Evolutionary conservation across 2,797 vertebrate species (phyloP), one percentile per base, ranked within the genome.

Genomic region (Pteronotus mesoamericanus): DNA sequence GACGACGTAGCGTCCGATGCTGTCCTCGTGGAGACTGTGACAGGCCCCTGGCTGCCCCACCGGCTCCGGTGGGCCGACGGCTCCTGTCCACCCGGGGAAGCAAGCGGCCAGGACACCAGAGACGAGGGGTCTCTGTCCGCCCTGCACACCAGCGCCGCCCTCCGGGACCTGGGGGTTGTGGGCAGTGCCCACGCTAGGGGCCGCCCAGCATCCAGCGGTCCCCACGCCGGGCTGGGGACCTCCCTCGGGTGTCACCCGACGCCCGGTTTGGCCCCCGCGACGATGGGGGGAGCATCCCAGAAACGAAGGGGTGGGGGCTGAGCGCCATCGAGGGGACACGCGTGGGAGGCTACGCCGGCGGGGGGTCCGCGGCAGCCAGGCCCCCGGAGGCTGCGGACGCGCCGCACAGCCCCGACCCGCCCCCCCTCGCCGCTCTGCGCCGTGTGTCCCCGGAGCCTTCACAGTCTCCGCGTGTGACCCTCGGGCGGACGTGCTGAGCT

Each of bases 241-340:
- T 22, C 39, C 24, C 14, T 78, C 1, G 0, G 0, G 8, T 1
- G 29, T 24, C 32, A 1, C 2, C 0, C 22, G 15, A 3, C 6
- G 3, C 4, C 37, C 0, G 1, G 34, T 29, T 16, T 2, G 53
- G 6, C 24, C 26, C 42, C 32, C 2, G 85, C 0, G 0, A 6
- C 2, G 61, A 26, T 22, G 7, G 0, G 0, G 9, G 29, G 48
- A 0, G 0, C 55, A 39, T 61, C 64, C 5, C 8, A 29, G 37
- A 22, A 5, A 24, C 22, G 82, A 9, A 34, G 44, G 21, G 11
- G 7, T n/a, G 29, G 2, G 7, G 6, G 21, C 6, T 21, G 5
- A 9, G 75, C 34, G 4, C 42, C 7, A 1, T 8, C 2, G 29
- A 5, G 37, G n/a, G 34, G 7, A 16, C 37, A 71, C 29, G 11